Evolutionary conservation across 2,113 vertebrate species (phyloP), one percentile per base, ranked within the genome.

Genomic region (Rhipidura dahli): DNA sequence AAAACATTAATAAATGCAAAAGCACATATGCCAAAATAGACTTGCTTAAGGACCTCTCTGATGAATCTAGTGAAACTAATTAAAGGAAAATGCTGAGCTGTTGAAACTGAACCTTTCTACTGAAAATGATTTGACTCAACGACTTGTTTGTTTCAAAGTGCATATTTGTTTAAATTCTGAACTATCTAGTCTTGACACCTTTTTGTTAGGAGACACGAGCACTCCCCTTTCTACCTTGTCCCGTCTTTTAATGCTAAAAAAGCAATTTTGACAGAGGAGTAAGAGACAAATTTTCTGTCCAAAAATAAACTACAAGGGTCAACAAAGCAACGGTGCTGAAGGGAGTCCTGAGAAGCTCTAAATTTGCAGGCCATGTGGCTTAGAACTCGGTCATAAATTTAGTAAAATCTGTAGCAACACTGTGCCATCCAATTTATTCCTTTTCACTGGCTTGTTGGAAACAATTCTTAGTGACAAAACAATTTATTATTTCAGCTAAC

Each of bases 31-130:
- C 6, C 24, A 53, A 75, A 73, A n/a, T 0, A 49, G 40, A 87
- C 9, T 44, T 83, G 61, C 23, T 16, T 63, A 44, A 86, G 23
- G 16, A 49, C 10, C 4, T 77, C 54, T 89, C 65, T 71, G 60
- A 71, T 87, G 9, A 75, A 87, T 75, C 69, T 78, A 44, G 65
- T 89, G n/a, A 78, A 89, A 78, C 9, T 33, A 26, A 59, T 87
- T 59, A 59, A 56, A 76, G 68, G 64, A 75, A 78, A 93, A 44
- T 17, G 17, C 27, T 45, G 56, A 75, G 65, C 47, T 75, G 51
- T 44, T 90, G 86, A 80, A 94, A 92, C 8, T 3, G 35, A 81
- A 68, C 42, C 37, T 92, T 92, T 75, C 63, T 19, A 16, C 13
- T 64, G 49, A 19, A 66, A 86, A 70, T 9, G 0, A 18, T 83